Evolutionary conservation across 1,140 invertebrate genomes (phyloP), one percentile per base, ranked within the genome.

Genomic region (Medauroidea extradentata): DNA sequence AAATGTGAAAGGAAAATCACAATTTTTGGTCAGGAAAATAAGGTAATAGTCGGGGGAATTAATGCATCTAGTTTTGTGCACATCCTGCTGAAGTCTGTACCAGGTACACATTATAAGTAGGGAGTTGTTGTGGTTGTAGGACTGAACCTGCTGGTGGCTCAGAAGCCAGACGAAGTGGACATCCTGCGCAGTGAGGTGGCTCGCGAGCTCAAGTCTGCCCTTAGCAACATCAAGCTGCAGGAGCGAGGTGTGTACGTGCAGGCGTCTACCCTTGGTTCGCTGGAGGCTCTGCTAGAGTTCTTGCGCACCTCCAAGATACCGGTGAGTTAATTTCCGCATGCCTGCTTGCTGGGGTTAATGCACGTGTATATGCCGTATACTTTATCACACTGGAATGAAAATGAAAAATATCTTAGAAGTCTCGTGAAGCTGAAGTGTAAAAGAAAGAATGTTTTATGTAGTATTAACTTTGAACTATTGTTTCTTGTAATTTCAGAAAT

Each of bases 191-290:
- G 93, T 68, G 88, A 92, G 71, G 88, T 94, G 11, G 83, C 86
- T 0, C 80, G 79, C 46, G 90, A 94, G 66, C 76, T 99, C 63
- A 88, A 90, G 67, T 86, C 88, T 38, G 95, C 94, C 3, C 81
- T 99, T 39, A 93, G 91, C 50, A 86, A 89, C 14, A 98, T 99
- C 62, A 96, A 94, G 71, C 78, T 98, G 53, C 85, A 88, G 44
- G 88, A 95, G 65, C 82, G 91, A 63, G 98, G 98, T 55, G 98
- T 99, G 21, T 99, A 95, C 76, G 98, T 99, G 1, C 97, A 99
- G 75, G 97, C 98, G 0, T 98, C 96, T 1, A 99, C 98, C 49
- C 80, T 99, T 1, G 98, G 98, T 1, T 99, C 97, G 2, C 78
- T 99, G 0, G 98, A 99, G 77, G 97, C 98, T 7, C 77, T 99